Evolutionary conservation across 1,140 invertebrate species (phyloP).

Genomic region (Mycetomoellerius zeteki): DNA sequence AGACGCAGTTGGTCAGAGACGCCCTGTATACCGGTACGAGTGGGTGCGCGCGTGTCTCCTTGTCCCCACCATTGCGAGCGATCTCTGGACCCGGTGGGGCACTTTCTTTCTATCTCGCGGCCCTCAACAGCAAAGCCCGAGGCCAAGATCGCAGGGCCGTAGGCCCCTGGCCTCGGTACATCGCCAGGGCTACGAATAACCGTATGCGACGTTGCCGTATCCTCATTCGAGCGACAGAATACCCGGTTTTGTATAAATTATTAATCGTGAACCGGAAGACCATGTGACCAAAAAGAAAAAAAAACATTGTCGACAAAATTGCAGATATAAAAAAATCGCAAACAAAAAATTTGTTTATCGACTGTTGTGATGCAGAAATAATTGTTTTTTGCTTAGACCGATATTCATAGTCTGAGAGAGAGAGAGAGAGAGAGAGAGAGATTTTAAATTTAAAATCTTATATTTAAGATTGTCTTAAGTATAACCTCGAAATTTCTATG

Average conservation of each 20-base stretch:
- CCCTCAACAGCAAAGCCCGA: slow-evolving; percentile 68
- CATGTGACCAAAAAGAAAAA: not conserved
- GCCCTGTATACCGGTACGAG: slow-evolving; percentile 54
- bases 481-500: too few species aligned
- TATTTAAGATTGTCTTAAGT: not conserved
- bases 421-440: too few species aligned
- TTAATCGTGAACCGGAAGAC: not conserved
- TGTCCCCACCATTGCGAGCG: slow-evolving; percentile 44
- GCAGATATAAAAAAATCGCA: not conserved
- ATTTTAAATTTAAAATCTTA: too few species aligned
- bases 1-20: slow-evolving; percentile 10
- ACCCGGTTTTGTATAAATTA: slow-evolving; percentile 68
- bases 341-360: not conserved
- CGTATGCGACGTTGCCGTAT: slow-evolving; percentile 70
- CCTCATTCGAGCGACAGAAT: slow-evolving; percentile 60
- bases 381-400: not conserved
- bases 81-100: slow-evolving; percentile 63
- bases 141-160: slow-evolving; percentile 78
- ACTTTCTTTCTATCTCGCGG: slow-evolving; percentile 40
- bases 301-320: not conserved
- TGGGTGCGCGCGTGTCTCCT: slow-evolving; percentile 75
- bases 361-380: not conserved
- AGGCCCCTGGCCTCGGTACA: slow-evolving; percentile 69
- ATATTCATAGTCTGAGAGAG: not conserved
- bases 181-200: slow-evolving; percentile 60